phyloP scores from a whole-genome alignment of 2,113 vertebrate genomes.

The Nipponia nippon region DNA sequence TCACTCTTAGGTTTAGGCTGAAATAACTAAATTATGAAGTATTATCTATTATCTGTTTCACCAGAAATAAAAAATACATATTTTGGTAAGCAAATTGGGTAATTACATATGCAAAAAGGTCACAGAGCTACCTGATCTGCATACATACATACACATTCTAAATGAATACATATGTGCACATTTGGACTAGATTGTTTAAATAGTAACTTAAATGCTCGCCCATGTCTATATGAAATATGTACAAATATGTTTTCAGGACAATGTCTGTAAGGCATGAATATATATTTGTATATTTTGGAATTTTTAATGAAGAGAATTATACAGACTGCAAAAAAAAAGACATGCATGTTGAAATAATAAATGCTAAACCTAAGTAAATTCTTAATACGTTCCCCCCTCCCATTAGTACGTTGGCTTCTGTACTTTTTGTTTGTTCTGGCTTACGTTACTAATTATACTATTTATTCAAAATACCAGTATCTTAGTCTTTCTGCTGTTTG shows the following conservation, averaged over 20 bases:
- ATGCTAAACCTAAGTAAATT: neutral
- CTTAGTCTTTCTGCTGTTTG: neutral
- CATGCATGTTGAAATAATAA: neutral
- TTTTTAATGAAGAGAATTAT: neutral
- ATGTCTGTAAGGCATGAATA: neutral
- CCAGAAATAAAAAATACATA: neutral
- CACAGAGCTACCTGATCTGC: neutral
- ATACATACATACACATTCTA: neutral
- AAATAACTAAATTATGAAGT: neutral
- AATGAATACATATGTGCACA: neutral
- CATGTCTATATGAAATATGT: neutral
- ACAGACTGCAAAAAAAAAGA: neutral
- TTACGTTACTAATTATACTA: neutral
- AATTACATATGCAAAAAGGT: neutral
- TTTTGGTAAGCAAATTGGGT: neutral
- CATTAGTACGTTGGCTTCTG: neutral
- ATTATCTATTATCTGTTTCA: neutral
- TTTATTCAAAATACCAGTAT: neutral
- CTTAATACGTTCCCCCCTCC: neutral
- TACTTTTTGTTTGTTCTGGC: neutral
- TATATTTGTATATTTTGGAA: neutral
- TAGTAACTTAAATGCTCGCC: neutral
- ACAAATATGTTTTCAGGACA: neutral
- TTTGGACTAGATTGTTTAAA: neutral
- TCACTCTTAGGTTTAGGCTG: neutral